Evolutionary conservation across 2,888 invertebrate species (phyloP), one percentile per base, ranked within the genome.

Genomic region (Tiliacea aurago): DNA sequence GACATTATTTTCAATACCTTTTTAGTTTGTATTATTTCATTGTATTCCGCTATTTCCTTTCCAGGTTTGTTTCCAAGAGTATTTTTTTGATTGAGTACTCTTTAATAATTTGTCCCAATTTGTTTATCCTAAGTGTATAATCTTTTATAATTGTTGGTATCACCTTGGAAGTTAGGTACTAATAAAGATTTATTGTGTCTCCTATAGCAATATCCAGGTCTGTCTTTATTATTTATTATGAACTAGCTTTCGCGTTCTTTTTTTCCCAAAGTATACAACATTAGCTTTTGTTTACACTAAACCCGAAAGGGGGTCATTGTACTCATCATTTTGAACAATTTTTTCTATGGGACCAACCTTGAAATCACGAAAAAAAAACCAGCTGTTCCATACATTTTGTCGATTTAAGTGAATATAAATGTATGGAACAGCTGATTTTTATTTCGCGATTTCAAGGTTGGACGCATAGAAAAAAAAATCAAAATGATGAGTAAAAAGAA

Each of bases 131-230:
- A 58, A 45, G 18, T 23, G 11, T 37, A 33, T 41, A 45, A 47
- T 37, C n/a, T 51, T 62, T 76, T 76, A 49, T 62, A 58, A 63
- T 58, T 51, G 33, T 56, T 33, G 9, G 15, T 20, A 33, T 20
- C 9, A 43, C 65, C 64, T 65, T 58, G 74, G 15, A 15, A 56
- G 23, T 61, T 7, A 28, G 13, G 15, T 20, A 23, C 23, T 28
- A 37, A 76, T 49, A 51, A 65, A 68, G 10, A 69, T 69, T 13
- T 43, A 51, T 62, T 69, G n/a, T 56, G 33, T 63, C 45, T 69
- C 10, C 9, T 61, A 2, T 41, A 45, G 11, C 6, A 5, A 1
- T 23, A 7, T 20, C 43, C 45, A 11, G 49, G 28, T 20, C 37
- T 47, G 11, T 47, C 1, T 45, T 45, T 68, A 9, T 20, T 51